These are phyloP conservation scores for Erpobdella octoculata DNA, from an alignment of 2,888 invertebrate species.

Conservation along the genomic window DNA sequence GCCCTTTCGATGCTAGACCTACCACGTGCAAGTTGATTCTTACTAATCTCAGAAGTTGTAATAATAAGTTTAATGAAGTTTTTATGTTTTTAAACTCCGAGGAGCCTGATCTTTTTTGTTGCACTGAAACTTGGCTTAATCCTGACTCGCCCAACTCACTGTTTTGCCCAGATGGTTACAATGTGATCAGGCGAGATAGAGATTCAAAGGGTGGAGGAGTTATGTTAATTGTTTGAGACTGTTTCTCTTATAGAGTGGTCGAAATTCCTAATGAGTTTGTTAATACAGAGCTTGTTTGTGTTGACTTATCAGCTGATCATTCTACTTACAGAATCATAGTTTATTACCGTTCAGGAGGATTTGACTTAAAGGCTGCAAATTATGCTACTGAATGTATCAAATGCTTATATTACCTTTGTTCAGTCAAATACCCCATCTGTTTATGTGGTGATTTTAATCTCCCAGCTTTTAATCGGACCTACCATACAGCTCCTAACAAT, in stretches of 20 bases:
- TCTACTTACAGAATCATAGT: neutral
- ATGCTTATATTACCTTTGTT: neutral
- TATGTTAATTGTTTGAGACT: neutral
- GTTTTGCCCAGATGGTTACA: no score
- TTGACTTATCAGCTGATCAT: neutral
- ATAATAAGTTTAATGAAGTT: neutral
- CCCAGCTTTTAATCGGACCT: neutral
- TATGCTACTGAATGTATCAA: slow-evolving; percentile 4
- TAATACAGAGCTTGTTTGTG: neutral
- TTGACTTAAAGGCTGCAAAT: neutral
- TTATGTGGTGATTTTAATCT: neutral
- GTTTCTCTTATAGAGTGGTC: neutral
- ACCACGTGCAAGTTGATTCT: neutral
- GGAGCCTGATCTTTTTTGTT: neutral
- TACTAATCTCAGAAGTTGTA: neutral
- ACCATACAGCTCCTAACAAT: neutral
- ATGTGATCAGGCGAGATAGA: no score
- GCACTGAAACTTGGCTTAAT: neutral
- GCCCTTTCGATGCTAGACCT: neutral
- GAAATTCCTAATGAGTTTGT: neutral
- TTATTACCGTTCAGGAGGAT: slow-evolving; percentile 10
- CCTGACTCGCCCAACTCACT: neutral
- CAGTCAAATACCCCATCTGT: neutral
- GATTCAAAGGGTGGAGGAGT: neutral
- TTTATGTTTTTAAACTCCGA: neutral